Conservation (phyloP, 2,797 vertebrate genomes). For the Smutsia temminckii region DNA sequence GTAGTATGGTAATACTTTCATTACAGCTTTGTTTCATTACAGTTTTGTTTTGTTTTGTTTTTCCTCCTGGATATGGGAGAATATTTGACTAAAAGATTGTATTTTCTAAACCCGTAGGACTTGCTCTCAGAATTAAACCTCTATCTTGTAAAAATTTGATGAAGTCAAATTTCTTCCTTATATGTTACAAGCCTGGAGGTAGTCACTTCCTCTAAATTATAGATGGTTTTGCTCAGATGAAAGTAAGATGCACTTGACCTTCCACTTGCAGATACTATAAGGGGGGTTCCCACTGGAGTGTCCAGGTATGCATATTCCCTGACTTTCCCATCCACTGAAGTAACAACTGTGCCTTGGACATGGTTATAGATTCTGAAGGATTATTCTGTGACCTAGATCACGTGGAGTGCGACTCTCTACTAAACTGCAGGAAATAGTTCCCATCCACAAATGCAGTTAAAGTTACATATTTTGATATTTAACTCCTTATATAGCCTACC, state of each 20-base stretch:
- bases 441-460: neutral
- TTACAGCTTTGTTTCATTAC: neutral
- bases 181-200: neutral
- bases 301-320: neutral
- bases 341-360: neutral
- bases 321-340: neutral
- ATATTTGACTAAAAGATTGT: neutral
- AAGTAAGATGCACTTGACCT: neutral
- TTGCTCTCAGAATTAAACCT: neutral
- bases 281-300: neutral
- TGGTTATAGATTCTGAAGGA: neutral
- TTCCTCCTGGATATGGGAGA: neutral
- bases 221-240: neutral
- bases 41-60: neutral
- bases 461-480: neutral
- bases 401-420: neutral
- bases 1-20: neutral
- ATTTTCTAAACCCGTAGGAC: constrained; percentile 29
- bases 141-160: constrained; percentile 19
- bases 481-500: neutral
- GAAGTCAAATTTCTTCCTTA: constrained; percentile 42
- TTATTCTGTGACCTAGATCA: neutral
- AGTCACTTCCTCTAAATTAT: neutral
- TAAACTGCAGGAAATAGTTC: neutral
- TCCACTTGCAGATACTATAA: neutral